Evolutionary conservation across 2,797 vertebrate species (phyloP), one percentile per base, ranked within the genome.

Genomic region (Poecilia gillii): DNA sequence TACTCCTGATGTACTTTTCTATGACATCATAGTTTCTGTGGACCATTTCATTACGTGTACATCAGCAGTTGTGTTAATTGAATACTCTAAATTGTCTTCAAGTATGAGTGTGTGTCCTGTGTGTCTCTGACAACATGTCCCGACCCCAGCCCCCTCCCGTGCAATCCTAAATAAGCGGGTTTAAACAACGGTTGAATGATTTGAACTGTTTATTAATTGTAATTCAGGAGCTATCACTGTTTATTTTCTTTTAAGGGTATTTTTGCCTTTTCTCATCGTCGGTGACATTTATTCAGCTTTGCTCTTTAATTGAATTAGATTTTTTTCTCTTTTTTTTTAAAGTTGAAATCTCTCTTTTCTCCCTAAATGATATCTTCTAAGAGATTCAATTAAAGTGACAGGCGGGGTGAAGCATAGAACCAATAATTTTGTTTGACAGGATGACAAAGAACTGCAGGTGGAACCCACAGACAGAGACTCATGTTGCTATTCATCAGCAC

Each of bases 331-430:
- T n/a, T 25, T 62, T 59, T 81, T 59, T 89, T 85, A 82, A 90
- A 78, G 81, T 84, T 87, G 81, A 47, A 49, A 80, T 83, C 82
- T 81, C 47, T 9, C 53, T 87, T 93, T 87, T 74, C 49, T 79
- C 72, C 81, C 80, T 90, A 91, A 62, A 92, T 90, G 49, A n/a
- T 74, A 81, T 92, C 86, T 88, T 76, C 73, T 85, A 75, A 14
- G 39, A 85, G 90, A 90, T 91, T 64, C 14, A 84, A 84, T 92
- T 88, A 93, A 28, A 55, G 73, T 45, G 16, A 76, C 57, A 59
- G 70, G 39, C 55, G 71, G 72, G 74, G 12, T 87, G 81, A 89
- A 90, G 79, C 80, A 71, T 70, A 83, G 62, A 75, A 74, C 41
- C 72, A 66, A 89, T 89, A 73, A 87, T 87, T 87, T 76, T 84